These are phyloP conservation scores for Sapayoa aenigma DNA, from an alignment of 2,113 vertebrate genomes.

Conservation along the genomic window DNA sequence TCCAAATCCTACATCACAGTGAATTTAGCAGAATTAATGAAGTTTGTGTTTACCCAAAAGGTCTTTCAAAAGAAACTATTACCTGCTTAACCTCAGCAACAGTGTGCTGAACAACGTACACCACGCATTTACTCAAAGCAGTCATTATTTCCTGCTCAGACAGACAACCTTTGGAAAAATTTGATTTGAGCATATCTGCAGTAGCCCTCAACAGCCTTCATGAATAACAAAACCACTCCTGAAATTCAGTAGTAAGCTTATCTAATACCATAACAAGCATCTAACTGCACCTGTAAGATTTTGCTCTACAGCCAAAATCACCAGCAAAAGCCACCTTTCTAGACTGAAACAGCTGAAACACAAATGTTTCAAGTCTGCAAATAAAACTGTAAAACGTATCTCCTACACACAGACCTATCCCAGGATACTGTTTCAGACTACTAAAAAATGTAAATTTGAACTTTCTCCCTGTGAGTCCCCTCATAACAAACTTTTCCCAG, in stretches of 20 bases:
- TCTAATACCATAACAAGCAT: not conserved
- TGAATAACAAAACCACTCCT: not conserved
- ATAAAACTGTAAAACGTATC: not conserved
- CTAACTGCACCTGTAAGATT: not conserved
- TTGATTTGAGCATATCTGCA: not conserved
- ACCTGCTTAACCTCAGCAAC: not conserved
- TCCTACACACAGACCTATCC: not conserved
- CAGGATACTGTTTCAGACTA: not conserved
- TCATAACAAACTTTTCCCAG: not conserved
- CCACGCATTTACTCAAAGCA: not conserved
- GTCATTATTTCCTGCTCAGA: not conserved
- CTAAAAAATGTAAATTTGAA: not conserved
- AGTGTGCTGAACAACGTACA: not conserved
- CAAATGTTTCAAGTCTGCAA: not conserved
- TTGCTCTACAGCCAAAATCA: not conserved
- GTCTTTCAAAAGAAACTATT: not conserved
- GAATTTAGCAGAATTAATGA: not conserved
- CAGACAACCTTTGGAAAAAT: not conserved
- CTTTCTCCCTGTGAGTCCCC: not conserved
- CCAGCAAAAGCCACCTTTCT: not conserved
- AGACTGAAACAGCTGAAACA: not conserved
- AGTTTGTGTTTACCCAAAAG: not conserved
- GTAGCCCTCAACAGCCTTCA: not conserved
- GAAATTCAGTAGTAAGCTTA: not conserved
- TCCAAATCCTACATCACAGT: not conserved